These are phyloP conservation scores for Vimba vimba DNA, from an alignment of 2,113 vertebrate species.

Conservation along the genomic window DNA sequence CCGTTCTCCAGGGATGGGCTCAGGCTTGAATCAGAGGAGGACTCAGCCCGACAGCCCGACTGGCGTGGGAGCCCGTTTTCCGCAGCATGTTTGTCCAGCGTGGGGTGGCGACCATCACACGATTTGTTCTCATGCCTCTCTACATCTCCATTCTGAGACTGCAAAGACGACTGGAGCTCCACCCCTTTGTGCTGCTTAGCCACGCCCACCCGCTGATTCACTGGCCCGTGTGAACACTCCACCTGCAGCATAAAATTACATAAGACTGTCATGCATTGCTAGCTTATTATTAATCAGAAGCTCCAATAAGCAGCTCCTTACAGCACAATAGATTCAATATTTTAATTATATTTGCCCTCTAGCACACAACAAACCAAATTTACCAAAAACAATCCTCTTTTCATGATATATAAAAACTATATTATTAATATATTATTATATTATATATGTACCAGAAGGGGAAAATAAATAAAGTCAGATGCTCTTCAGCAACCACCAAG, in stretches of 20 bases:
- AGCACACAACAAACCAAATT: neutral
- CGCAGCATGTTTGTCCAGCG: conserved; percentile 76
- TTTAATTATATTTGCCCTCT: neutral
- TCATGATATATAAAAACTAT: neutral
- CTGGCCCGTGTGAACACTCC: conserved; percentile 76
- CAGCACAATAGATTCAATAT: neutral
- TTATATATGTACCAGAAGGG: neutral
- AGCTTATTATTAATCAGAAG: neutral
- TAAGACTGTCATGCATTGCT: conserved; percentile 8
- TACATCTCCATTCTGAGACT: conserved; percentile 87
- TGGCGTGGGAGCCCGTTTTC: conserved; percentile 79
- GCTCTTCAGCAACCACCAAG: neutral
- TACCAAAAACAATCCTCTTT: neutral
- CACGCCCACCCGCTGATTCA: conserved; percentile 76
- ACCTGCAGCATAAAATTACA: conserved; percentile 71
- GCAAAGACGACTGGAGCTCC: conserved; percentile 77
- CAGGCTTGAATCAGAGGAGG: conserved; percentile 62
- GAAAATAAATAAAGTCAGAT: neutral
- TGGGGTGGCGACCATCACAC: conserved; percentile 63
- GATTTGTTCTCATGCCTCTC: conserved; percentile 68
- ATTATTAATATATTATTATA: too few relatives aligned
- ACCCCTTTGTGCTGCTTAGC: conserved; percentile 79
- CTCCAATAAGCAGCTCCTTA: too few relatives aligned
- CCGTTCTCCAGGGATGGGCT: conserved; percentile 86
- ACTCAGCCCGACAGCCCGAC: conserved; percentile 63